Evolutionary conservation across 2,888 invertebrate species (phyloP), one percentile per base, ranked within the genome.

Genomic region (Sesia apiformis): DNA sequence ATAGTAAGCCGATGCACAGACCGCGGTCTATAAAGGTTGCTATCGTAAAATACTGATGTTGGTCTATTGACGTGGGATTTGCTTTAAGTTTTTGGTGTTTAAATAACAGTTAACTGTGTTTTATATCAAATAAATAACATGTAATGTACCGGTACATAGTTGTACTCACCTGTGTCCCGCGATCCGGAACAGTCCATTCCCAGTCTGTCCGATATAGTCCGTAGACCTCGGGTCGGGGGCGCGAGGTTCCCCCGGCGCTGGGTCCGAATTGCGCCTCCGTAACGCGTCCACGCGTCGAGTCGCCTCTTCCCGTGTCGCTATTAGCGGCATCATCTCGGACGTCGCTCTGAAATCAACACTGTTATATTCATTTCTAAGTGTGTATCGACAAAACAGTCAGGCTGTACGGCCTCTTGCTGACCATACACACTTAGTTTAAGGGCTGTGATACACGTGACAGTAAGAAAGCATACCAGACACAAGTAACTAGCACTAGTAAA

Each of bases 141-240:
- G 4, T 52, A 8, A 50, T 6, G 50, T 38, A 40, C 3, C 6
- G 38, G n/a, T 60, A 88, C n/a, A n/a, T n/a, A n/a, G n/a, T n/a
- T n/a, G n/a, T n/a, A n/a, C n/a, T n/a, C n/a, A 23, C 90, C 92
- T 91, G 80, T 95, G 95, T 0, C 94, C 94, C 0, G 94, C 94
- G 62, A 95, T 92, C 7, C 93, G 92, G 64, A 95, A 94, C 52
- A 93, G 92, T 78, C 93, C 93, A 90, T 84, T 94, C 85, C 67
- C 91, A 55, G 72, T 84, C 74, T 86, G 82, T 53, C 91, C 92
- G 76, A 90, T 92, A 83, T 81, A 91, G 79, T 74, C 91, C 58
- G 67, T 90, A 79, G 63, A 90, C 76, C 80, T 86, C 73, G 68
- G 91, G 81, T 74, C 84, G 57, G 72, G 65, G 89, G 78, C 52